Evolutionary conservation across 2,888 invertebrate species (phyloP).

Genomic region (Oegoconia quadripuncta): DNA sequence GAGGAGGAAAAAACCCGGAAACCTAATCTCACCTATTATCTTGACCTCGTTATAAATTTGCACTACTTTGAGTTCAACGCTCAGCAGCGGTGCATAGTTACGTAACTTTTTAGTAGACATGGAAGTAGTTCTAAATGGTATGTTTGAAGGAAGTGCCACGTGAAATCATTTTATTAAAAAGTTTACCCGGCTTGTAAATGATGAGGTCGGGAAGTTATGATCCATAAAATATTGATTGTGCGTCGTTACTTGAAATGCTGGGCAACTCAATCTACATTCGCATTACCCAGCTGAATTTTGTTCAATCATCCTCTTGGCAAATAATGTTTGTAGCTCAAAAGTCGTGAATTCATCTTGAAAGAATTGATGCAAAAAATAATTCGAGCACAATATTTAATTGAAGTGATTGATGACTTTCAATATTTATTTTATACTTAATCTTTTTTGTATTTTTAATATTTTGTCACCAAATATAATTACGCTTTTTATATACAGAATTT

Average conservation of each 20-base stretch:
- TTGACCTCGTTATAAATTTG: slow-evolving; percentile 28
- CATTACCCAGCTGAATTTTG: too few relatives aligned
- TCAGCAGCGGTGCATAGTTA: slow-evolving; percentile 4
- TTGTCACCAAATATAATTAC: too few relatives aligned
- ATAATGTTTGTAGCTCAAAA: too few relatives aligned
- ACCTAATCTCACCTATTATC: slow-evolving; percentile 29
- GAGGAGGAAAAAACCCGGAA: slow-evolving; percentile 8
- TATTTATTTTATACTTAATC: too few relatives aligned
- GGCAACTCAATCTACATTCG: too few relatives aligned
- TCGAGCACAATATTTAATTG: too few relatives aligned
- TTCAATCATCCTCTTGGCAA: too few relatives aligned
- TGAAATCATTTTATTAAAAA: slow-evolving; percentile 15
- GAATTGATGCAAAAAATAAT: too few relatives aligned
- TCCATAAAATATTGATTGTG: neutral
- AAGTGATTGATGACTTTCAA: too few relatives aligned
- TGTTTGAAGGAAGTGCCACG: slow-evolving; percentile 13
- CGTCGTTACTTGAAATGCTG: neutral
- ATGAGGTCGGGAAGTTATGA: neutral
- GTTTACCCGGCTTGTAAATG: slow-evolving; percentile 1
- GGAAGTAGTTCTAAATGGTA: slow-evolving; percentile 8
- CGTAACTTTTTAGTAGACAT: slow-evolving; percentile 13
- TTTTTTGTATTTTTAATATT: too few relatives aligned
- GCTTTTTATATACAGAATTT: too few relatives aligned
- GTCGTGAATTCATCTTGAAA: too few relatives aligned
- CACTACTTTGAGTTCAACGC: slow-evolving; percentile 21